Evolutionary conservation across 1,140 invertebrate genomes (phyloP).

Genomic region (Odontomachus brunneus): DNA sequence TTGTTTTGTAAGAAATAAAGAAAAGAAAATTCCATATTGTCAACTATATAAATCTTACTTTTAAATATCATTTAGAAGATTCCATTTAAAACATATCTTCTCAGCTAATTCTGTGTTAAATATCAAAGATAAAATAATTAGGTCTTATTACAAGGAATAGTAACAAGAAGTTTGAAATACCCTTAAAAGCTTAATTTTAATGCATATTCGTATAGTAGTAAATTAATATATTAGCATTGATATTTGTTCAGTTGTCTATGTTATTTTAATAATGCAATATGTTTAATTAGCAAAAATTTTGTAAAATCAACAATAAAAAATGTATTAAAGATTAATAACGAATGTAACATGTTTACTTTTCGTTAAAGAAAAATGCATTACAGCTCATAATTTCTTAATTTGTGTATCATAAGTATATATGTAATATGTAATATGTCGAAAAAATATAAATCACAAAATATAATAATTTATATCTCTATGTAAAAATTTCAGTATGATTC

Average conservation of each 20-base stretch:
- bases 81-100: constrained; percentile 8
- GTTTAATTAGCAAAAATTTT: constrained; percentile 14
- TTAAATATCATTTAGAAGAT: constrained; percentile 16
- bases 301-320: not conserved
- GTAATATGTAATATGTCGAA: not conserved
- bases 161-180: constrained; percentile 5
- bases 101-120: constrained; percentile 24
- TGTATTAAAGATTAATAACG: not conserved
- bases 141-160: not conserved
- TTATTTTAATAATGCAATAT: not conserved
- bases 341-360: not conserved
- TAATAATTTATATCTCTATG: not conserved
- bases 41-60: not conserved
- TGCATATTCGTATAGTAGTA: constrained; percentile 1
- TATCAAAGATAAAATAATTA: constrained; percentile 1
- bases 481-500: constrained; percentile 24
- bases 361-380: constrained; percentile 44
- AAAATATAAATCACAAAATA: constrained; percentile 40
- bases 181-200: constrained; percentile 8
- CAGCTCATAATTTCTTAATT: constrained; percentile 17
- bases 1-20: constrained; percentile 30
- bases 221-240: not conserved
- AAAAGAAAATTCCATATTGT: constrained; percentile 36
- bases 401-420: constrained; percentile 31
- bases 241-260: not conserved